phyloP scores from a whole-genome alignment of 2,888 invertebrate species.

The Silvanus unidentatus region DNA sequence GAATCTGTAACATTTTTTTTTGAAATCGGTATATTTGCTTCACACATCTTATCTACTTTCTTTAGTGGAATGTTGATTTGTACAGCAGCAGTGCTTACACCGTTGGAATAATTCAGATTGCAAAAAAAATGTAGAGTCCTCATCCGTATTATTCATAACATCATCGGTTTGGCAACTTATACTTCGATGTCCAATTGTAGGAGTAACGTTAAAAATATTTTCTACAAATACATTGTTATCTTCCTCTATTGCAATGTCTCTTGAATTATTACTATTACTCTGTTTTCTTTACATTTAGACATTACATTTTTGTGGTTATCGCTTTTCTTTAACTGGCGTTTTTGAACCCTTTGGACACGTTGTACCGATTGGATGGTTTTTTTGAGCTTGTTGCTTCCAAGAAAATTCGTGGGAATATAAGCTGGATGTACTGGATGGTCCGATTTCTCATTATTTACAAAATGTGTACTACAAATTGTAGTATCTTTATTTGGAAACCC shows the following conservation, averaged over 20 bases:
- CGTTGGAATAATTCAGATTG: too few species aligned
- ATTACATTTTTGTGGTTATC: too few species aligned
- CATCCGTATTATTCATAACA: too few species aligned
- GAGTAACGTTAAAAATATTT: too few species aligned
- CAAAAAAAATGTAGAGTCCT: too few species aligned
- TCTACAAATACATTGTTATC: too few species aligned
- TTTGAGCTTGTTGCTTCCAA: not conserved
- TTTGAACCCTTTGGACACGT: not conserved
- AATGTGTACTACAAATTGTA: slow-evolving; percentile 18
- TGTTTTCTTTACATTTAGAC: not conserved
- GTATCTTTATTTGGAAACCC: slow-evolving; percentile 12
- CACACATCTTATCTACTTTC: not conserved
- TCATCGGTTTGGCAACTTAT: too few species aligned
- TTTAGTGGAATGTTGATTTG: not conserved
- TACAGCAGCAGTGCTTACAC: too few species aligned
- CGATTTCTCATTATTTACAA: slow-evolving; percentile 16
- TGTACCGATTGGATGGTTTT: slow-evolving; percentile 2
- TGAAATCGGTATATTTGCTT: not conserved
- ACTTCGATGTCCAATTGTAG: too few species aligned
- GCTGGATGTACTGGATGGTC: slow-evolving; percentile 14
- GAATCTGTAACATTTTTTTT: not conserved
- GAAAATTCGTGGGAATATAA: slow-evolving; percentile 18
- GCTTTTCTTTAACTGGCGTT: not conserved
- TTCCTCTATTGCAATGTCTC: slow-evolving; percentile 3
- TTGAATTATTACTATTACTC: slow-evolving; percentile 7